Conservation (phyloP, 2,888 invertebrate genomes). For the Hofmannophila pseudospretella region DNA sequence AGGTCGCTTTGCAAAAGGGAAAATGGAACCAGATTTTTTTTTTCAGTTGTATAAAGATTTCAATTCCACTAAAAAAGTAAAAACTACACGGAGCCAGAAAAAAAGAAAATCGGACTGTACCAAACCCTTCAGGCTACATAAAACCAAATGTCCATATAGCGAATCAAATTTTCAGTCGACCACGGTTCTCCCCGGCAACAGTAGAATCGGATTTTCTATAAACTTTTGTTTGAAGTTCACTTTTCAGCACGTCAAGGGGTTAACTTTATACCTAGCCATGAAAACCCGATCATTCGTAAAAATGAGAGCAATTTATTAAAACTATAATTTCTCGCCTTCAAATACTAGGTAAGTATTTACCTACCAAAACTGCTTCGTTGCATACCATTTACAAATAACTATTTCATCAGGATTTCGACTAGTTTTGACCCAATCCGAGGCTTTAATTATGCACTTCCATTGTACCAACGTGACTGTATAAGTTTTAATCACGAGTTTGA, state of each 20-base stretch:
- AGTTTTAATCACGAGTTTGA: conserved; percentile 10
- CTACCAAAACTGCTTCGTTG: no score
- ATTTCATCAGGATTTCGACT: not conserved
- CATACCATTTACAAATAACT: no score
- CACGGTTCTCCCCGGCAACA: not conserved
- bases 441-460: conserved; percentile 6
- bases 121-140: conserved; percentile 23
- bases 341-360: no score
- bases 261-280: no score
- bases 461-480: conserved; percentile 5
- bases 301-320: no score
- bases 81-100: conserved; percentile 15
- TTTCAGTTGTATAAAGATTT: conserved; percentile 28
- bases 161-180: conserved; percentile 29
- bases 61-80: conserved; percentile 10
- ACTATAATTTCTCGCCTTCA: no score
- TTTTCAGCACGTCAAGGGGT: not conserved
- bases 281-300: no score
- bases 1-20: no score
- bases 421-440: conserved; percentile 3
- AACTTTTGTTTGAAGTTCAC: conserved; percentile 1
- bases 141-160: conserved; percentile 23
- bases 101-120: conserved; percentile 18
- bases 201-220: conserved; percentile 1
- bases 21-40: no score